Conservation (phyloP, 2,888 invertebrate genomes). For the Agapetus fuscipes region DNA sequence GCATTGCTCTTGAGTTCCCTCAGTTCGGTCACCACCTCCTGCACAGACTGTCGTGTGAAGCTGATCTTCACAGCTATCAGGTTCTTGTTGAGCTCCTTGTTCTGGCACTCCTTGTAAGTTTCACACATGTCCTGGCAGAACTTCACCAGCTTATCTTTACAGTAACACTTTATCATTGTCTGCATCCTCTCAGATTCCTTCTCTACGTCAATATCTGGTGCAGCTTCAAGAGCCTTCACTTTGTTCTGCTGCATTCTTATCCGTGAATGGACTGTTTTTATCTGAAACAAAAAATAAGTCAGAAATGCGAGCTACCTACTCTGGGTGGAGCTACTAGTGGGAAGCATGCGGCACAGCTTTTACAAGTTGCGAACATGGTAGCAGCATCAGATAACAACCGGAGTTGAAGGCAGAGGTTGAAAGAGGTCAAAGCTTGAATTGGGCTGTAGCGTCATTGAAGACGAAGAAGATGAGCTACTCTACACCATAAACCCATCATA, state of each 20-base stretch:
- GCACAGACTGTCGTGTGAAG: conserved; percentile 1
- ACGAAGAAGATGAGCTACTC: no score
- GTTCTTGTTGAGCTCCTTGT: conserved; percentile 27
- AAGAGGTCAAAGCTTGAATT: no score
- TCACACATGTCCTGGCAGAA: conserved; percentile 30
- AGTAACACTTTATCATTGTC: conserved; percentile 22
- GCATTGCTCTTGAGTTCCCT: conserved; percentile 7
- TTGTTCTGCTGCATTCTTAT: conserved; percentile 33
- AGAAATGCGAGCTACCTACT: no score
- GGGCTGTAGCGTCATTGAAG: no score
- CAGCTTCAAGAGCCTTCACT: conserved; percentile 30
- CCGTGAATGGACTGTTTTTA: conserved; percentile 30
- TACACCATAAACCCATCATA: no score
- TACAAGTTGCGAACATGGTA: no score
- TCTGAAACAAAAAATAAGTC: conserved; percentile 26
- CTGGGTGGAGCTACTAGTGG: no score
- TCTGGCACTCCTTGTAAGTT: conserved; percentile 26
- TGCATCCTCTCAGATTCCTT: no score
- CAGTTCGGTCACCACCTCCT: conserved; percentile 6
- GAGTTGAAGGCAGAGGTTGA: no score
- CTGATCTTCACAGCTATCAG: conserved; percentile 29
- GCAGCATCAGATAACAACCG: no score
- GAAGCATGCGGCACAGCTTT: no score
- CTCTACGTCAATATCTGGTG: conserved; percentile 30
- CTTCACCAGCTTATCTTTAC: conserved; percentile 26